Conservation (phyloP, 2,113 vertebrate species). For the Actenoides lindsayi region DNA sequence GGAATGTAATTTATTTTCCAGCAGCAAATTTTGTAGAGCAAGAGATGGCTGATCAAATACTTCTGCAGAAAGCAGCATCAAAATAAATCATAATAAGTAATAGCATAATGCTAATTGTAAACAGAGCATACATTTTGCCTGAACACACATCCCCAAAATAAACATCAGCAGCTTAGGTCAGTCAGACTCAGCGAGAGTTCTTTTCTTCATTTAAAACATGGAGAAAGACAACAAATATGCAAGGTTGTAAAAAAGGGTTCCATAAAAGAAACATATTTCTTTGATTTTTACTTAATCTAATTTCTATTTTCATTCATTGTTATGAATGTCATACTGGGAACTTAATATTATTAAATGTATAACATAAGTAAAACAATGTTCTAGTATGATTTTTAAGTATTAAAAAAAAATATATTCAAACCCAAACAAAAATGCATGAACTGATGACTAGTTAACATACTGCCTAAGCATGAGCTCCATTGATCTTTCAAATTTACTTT, state of each 20-base stretch:
- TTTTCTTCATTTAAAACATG: not conserved
- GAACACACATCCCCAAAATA: not conserved
- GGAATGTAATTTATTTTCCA: not conserved
- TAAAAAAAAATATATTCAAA: not conserved
- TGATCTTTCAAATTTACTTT: not conserved
- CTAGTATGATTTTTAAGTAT: not conserved
- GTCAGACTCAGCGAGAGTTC: not conserved
- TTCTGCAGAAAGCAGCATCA: not conserved
- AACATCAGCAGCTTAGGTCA: not conserved
- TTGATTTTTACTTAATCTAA: not conserved
- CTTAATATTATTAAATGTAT: not conserved
- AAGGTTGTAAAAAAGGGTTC: accelerated
- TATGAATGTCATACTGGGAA: not conserved
- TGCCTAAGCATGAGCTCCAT: not conserved
- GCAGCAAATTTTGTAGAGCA: not conserved
- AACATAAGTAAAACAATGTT: not conserved
- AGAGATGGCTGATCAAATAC: not conserved
- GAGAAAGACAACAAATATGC: not conserved
- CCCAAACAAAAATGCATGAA: not conserved
- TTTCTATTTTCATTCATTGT: not conserved
- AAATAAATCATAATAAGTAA: not conserved
- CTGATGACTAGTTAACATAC: not conserved
- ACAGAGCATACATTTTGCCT: not conserved
- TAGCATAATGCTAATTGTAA: not conserved
- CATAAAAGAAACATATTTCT: not conserved